These are phyloP conservation scores for Cygnus atratus DNA, from an alignment of 2,113 vertebrate species.

Conservation along the genomic window DNA sequence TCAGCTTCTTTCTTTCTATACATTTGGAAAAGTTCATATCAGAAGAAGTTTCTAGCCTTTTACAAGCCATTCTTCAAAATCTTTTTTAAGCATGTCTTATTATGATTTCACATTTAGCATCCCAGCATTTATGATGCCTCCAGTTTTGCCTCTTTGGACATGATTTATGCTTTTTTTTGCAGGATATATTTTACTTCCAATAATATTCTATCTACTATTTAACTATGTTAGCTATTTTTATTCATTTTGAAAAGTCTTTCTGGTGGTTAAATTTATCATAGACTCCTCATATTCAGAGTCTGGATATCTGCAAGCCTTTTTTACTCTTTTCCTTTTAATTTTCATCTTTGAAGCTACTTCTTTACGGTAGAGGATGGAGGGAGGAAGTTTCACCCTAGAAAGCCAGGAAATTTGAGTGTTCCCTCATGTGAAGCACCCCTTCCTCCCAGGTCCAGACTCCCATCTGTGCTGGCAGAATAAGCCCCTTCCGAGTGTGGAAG, in stretches of 20 bases:
- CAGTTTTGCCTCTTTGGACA: slow-evolving; percentile 8
- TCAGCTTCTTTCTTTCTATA: background rate
- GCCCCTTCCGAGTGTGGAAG: background rate
- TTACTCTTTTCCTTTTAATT: background rate
- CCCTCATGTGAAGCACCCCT: background rate
- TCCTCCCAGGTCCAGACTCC: background rate
- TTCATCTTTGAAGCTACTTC: background rate
- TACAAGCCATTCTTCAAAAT: background rate
- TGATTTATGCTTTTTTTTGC: background rate
- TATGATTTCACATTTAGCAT: slow-evolving; percentile 17
- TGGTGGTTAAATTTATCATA: slow-evolving; percentile 31
- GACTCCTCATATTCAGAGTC: background rate
- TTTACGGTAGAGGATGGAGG: background rate
- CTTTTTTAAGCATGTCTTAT: background rate
- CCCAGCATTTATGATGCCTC: background rate
- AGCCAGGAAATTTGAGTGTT: background rate
- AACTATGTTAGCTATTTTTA: slow-evolving; percentile 24
- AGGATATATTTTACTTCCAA: slow-evolving; percentile 15
- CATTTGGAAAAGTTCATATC: background rate
- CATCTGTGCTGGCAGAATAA: background rate
- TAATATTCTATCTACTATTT: slow-evolving; percentile 30
- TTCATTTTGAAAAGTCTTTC: slow-evolving; percentile 14
- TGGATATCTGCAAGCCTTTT: background rate
- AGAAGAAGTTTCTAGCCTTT: slow-evolving; percentile 7
- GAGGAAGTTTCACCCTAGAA: background rate